Percentiles rank a stretch among this genome's conserved stretches.
phyloP scores from a whole-genome alignment of 1,140 invertebrate species.

The Adelges cooleyi region DNA sequence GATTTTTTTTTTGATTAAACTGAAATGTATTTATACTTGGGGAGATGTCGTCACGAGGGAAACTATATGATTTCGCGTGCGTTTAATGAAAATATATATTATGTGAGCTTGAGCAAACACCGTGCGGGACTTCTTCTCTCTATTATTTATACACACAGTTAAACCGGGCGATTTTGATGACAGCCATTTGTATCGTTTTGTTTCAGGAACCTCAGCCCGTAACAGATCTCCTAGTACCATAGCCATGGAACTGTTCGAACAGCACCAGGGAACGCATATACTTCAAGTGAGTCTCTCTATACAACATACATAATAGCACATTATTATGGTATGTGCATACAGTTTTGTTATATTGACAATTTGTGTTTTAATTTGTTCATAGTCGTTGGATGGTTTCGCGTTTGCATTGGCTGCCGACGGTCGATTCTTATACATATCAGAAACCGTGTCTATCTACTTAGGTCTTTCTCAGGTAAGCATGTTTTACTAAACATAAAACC shows the following conservation, averaged over 20 bases:
- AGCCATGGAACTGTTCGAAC: slow-evolving; percentile 81
- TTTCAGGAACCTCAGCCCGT: slow-evolving; percentile 61
- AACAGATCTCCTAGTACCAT: slow-evolving; percentile 49
- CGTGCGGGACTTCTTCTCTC: too few species aligned
- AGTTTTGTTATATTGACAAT: too few species aligned
- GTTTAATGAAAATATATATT: slow-evolving; percentile 16
- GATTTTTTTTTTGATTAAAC: slow-evolving; percentile 24
- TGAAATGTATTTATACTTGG: not conserved
- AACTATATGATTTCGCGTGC: slow-evolving; percentile 11
- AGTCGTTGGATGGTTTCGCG: slow-evolving; percentile 22
- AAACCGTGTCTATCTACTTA: slow-evolving; percentile 97
- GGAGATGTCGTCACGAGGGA: not conserved
- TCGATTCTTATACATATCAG: slow-evolving; percentile 93
- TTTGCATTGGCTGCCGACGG: slow-evolving; percentile 18
- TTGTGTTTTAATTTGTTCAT: not conserved
- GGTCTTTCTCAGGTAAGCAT: slow-evolving; percentile 89
- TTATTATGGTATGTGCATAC: not conserved
- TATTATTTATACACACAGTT: too few species aligned
- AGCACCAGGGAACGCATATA: slow-evolving; percentile 94
- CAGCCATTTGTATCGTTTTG: slow-evolving; percentile 33
- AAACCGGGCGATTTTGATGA: too few species aligned
- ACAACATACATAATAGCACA: not conserved
- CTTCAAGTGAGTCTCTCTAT: slow-evolving; percentile 59
- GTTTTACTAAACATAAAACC: not conserved
- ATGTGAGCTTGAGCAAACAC: not conserved